These are phyloP conservation scores for Okamejei kenojei DNA, from an alignment of 2,797 vertebrate species.

Conservation along the genomic window DNA sequence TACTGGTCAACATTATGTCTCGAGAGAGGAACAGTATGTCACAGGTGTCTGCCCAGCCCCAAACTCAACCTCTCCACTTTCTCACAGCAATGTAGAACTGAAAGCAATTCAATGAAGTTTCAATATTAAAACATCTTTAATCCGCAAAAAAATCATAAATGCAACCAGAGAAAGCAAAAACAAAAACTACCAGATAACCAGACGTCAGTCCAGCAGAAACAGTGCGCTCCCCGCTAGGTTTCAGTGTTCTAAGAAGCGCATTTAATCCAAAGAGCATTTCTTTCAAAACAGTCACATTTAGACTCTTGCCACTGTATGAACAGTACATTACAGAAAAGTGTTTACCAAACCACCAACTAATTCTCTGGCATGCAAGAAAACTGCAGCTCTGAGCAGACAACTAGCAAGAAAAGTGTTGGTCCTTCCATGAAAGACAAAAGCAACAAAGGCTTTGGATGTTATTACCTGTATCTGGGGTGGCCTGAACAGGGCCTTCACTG, in stretches of 20 bases:
- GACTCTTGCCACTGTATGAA: not conserved
- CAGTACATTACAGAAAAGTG: constrained; percentile 1
- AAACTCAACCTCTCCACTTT: not conserved
- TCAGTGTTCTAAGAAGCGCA: not conserved
- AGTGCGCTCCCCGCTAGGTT: not conserved
- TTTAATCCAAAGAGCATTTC: constrained; percentile 9
- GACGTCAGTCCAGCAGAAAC: not conserved
- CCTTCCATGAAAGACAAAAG: not conserved
- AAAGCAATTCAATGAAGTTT: not conserved
- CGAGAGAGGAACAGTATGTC: not conserved
- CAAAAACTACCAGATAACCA: not conserved
- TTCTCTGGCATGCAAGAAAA: not conserved
- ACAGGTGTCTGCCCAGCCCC: not conserved
- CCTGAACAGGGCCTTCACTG: not conserved
- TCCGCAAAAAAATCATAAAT: constrained; percentile 19
- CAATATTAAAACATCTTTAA: constrained; percentile 30
- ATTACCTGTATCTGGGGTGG: not conserved
- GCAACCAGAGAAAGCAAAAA: not conserved
- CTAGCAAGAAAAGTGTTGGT: not conserved
- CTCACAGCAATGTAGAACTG: not conserved
- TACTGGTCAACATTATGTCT: not conserved
- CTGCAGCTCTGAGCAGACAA: not conserved
- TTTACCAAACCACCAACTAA: not conserved
- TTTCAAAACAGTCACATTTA: not conserved
- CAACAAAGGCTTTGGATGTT: not conserved